Evolutionary conservation across 2,888 invertebrate genomes (phyloP), one percentile per base, ranked within the genome.

Genomic region (Germaria angustata): DNA sequence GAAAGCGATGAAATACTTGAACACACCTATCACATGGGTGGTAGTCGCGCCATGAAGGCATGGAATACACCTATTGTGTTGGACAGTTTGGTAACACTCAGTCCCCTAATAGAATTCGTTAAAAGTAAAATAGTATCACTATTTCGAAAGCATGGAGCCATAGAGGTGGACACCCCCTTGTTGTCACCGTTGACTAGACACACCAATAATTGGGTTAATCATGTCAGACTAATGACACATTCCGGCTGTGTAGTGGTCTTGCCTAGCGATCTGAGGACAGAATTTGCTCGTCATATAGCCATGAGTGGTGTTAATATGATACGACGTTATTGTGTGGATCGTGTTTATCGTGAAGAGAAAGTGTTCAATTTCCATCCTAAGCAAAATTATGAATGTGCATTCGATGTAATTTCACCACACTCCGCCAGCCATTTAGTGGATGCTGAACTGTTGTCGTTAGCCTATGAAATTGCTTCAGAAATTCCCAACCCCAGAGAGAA

Each of bases 361-460:
- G 94, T 94, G 2, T 93, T 92, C 76, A 96, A 97, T 0, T 95
- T 96, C 86, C 97, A 98, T 91, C 99, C 99, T 0, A 93, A 95
- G 83, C 98, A 98, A 91, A 93, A 96, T 17, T 94, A 95, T 75
- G 98, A 98, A 90, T 97, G 97, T 90, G 96, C 97, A 1, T 98
- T 98, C 90, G 99, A 99, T 90, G 96, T 99, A 80, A 95, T 98
- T 34, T 95, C 96, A 4, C 94, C 96, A 2, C 94, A 92, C 80
- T 92, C 93, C 77, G 95, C 95, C 92, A 94, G 94, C 85, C 92
- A 96, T 34, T 93, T 97, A 91, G 93, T 95, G 0, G 98, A 98
- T 88, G 97, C 97, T 0, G 98, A 99, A 89, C 90, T 98, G 0
- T 91, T 98, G 9, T 94, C 94, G 0, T 93, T 97, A 0, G 94